Conservation (phyloP, 1,140 invertebrate genomes). For the Drosophila gunungcola region DNA sequence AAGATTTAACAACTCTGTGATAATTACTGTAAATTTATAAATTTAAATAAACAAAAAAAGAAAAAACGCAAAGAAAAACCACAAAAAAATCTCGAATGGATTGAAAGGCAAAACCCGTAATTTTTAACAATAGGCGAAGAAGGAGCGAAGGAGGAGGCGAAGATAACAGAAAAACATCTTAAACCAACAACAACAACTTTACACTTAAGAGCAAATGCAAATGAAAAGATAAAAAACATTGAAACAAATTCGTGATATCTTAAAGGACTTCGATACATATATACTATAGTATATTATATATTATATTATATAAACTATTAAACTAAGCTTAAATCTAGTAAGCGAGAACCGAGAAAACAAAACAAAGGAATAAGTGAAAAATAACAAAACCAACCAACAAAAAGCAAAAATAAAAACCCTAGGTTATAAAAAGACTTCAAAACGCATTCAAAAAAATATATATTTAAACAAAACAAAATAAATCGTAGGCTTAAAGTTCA, state of each 20-base stretch:
- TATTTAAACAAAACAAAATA: slow-evolving; percentile 55
- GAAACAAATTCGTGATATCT: slow-evolving; percentile 85
- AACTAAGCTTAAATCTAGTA: slow-evolving; percentile 77
- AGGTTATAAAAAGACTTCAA: slow-evolving; percentile 82
- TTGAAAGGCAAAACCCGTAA: slow-evolving; percentile 64
- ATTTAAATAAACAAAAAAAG: slow-evolving; percentile 71
- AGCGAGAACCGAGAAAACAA: slow-evolving; percentile 55
- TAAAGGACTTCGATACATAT: slow-evolving; percentile 85
- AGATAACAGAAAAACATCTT: slow-evolving; percentile 52
- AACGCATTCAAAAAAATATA: slow-evolving; percentile 79
- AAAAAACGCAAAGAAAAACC: slow-evolving; percentile 51
- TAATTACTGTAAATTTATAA: slow-evolving; percentile 85
- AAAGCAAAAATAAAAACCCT: slow-evolving; percentile 67
- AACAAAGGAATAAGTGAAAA: slow-evolving; percentile 63
- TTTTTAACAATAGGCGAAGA: slow-evolving; percentile 68
- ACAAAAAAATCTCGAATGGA: slow-evolving; percentile 64
- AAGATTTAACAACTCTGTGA: slow-evolving; percentile 85
- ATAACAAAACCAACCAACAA: slow-evolving; percentile 59
- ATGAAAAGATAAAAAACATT: slow-evolving; percentile 85
- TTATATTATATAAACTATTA: slow-evolving; percentile 76
- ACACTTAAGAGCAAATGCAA: slow-evolving; percentile 83
- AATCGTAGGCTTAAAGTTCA: slow-evolving; percentile 70
- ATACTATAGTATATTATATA: slow-evolving; percentile 85
- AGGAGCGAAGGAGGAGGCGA: slow-evolving; percentile 7
- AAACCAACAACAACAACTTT: slow-evolving; percentile 72